A percentile compares a stretch with the other conserved stretches of the same genome.
Conservation (phyloP, 1,140 invertebrate species). For the Melitaea cinxia region DNA sequence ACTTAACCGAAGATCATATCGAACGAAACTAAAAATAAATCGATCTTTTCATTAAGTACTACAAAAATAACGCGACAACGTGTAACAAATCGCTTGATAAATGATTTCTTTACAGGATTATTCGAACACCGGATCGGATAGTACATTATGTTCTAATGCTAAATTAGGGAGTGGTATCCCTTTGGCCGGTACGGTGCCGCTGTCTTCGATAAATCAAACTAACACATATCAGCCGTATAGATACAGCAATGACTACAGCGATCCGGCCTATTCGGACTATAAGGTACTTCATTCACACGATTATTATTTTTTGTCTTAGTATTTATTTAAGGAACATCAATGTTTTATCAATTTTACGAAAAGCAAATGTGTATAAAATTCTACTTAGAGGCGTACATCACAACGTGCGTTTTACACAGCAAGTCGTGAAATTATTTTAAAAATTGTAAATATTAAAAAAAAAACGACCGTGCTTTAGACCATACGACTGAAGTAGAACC, state of each 20-base stretch:
- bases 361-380: no score
- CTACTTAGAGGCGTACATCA: no score
- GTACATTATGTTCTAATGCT: slow-evolving; percentile 71
- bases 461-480: no score
- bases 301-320: not conserved
- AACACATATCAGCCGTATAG: slow-evolving; percentile 84
- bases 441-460: no score
- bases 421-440: no score
- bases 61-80: not conserved
- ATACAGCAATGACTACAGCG: slow-evolving; percentile 94
- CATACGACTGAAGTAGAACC: no score
- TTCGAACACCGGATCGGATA: slow-evolving; percentile 80
- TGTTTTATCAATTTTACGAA: no score
- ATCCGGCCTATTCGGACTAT: slow-evolving; percentile 87
- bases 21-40: no score
- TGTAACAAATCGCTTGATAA: not conserved
- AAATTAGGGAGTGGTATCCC: slow-evolving; percentile 82
- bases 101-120: slow-evolving; percentile 68
- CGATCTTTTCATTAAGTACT: no score
- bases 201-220: slow-evolving; percentile 84
- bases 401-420: no score
- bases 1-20: no score
- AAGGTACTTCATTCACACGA: slow-evolving; percentile 49
- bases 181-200: slow-evolving; percentile 88
- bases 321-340: not conserved